Percentiles rank a stretch among this genome's conserved stretches.
Conservation (phyloP, 2,888 invertebrate species). For the Thumatha senex region DNA sequence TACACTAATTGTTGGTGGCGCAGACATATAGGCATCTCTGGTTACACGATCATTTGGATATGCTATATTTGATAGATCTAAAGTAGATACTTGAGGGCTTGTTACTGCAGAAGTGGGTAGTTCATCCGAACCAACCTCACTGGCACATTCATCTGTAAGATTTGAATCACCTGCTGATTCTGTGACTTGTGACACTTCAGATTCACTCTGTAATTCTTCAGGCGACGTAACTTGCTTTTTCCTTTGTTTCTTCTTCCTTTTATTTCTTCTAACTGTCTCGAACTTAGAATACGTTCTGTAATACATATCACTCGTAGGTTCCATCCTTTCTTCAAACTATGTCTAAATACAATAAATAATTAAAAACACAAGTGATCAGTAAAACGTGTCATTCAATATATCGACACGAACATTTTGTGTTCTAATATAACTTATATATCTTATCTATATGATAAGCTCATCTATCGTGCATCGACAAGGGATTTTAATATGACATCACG, state of each 20-base stretch:
- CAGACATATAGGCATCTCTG: slow-evolving; percentile 17
- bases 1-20: slow-evolving; percentile 4
- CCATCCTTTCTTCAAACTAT: slow-evolving; percentile 15
- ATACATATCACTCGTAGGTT: slow-evolving; percentile 7
- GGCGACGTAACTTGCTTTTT: slow-evolving; percentile 1
- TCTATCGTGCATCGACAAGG: slow-evolving; percentile 16
- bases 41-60: slow-evolving; percentile 8
- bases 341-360: background rate
- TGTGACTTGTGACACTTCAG: slow-evolving; percentile 10
- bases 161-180: slow-evolving; percentile 12
- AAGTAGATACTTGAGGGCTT: background rate
- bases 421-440: slow-evolving; percentile 30
- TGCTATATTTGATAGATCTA: background rate
- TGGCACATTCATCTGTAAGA: slow-evolving; percentile 19
- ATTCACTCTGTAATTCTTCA: slow-evolving; percentile 20
- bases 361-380: slow-evolving; percentile 17
- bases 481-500: slow-evolving; percentile 30
- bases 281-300: slow-evolving; percentile 16
- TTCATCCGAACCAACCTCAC: slow-evolving; percentile 18
- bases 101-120: background rate
- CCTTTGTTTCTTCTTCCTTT: slow-evolving; percentile 20
- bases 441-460: slow-evolving; percentile 32
- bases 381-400: slow-evolving; percentile 12
- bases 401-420: slow-evolving; percentile 17
- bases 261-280: slow-evolving; percentile 22